Conservation (phyloP, 2,113 vertebrate species). For the Datnioides undecimradiatus region DNA sequence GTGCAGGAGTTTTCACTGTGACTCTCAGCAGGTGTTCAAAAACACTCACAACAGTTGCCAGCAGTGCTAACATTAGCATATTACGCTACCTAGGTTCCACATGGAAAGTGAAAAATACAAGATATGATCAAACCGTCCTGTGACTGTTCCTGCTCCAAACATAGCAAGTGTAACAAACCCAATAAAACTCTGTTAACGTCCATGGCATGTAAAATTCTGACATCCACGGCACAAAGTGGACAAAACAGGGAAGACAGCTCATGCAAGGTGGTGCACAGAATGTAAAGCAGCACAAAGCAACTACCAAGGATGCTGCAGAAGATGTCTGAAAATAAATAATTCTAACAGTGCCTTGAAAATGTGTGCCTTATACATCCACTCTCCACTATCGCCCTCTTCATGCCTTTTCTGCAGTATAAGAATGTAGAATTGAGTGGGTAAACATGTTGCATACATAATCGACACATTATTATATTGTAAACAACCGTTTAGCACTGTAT, state of each 20-base stretch:
- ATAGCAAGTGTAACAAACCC: no score
- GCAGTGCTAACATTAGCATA: neutral
- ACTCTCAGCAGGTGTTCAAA: no score
- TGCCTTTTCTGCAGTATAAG: neutral
- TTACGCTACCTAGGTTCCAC: no score
- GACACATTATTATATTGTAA: no score
- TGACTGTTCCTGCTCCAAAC: no score
- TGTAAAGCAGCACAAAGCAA: slow-evolving; percentile 2
- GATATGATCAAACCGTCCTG: no score
- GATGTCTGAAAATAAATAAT: neutral
- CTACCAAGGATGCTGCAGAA: neutral
- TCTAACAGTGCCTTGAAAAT: neutral
- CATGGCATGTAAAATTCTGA: neutral
- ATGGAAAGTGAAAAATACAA: no score
- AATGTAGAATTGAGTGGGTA: neutral
- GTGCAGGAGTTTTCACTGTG: no score
- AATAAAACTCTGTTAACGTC: neutral
- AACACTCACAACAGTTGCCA: no score
- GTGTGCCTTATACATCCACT: neutral
- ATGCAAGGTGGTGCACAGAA: neutral
- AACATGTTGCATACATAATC: neutral
- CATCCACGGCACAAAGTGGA: neutral
- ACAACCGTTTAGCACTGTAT: slow-evolving; percentile 4
- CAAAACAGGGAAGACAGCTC: neutral
- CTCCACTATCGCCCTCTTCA: neutral